Evolutionary conservation across 2,113 vertebrate species (phyloP).

Genomic region (Neogobius melanostomus): DNA sequence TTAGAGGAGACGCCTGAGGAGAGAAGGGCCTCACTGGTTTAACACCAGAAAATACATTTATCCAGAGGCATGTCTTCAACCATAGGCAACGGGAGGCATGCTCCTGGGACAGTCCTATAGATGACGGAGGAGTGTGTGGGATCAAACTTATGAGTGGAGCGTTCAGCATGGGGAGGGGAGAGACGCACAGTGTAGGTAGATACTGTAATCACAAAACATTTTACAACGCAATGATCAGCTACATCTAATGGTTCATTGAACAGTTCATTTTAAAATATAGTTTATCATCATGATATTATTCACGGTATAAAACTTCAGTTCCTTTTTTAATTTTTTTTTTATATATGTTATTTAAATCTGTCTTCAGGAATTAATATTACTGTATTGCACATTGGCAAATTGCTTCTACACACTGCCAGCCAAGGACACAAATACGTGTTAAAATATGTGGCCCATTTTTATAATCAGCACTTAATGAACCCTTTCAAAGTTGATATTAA

Average conservation of each 20-base stretch:
- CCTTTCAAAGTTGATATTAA: neutral
- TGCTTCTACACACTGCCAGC: conserved; percentile 29
- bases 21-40: conserved; percentile 89
- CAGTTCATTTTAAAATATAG: no score
- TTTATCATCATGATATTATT: no score
- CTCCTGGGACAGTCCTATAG: conserved; percentile 43
- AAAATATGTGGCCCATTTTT: neutral
- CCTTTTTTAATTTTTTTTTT: no score
- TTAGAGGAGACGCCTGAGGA: conserved; percentile 96
- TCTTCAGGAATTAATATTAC: neutral
- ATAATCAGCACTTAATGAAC: neutral
- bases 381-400: neutral
- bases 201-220: conserved; percentile 27
- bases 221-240: no score
- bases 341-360: neutral
- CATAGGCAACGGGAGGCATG: conserved; percentile 45
- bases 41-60: conserved; percentile 54
- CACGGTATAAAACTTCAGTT: no score
- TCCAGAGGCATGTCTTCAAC: conserved; percentile 44
- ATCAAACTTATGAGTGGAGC: conserved; percentile 29
- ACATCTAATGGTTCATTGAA: no score
- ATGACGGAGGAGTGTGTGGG: conserved; percentile 35
- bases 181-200: conserved; percentile 36
- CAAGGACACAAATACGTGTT: neutral
- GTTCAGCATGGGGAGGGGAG: conserved; percentile 41